Base-by-base conservation (phyloP, 2,113 vertebrate species). In the Himantopus leucocephalus region DNA sequence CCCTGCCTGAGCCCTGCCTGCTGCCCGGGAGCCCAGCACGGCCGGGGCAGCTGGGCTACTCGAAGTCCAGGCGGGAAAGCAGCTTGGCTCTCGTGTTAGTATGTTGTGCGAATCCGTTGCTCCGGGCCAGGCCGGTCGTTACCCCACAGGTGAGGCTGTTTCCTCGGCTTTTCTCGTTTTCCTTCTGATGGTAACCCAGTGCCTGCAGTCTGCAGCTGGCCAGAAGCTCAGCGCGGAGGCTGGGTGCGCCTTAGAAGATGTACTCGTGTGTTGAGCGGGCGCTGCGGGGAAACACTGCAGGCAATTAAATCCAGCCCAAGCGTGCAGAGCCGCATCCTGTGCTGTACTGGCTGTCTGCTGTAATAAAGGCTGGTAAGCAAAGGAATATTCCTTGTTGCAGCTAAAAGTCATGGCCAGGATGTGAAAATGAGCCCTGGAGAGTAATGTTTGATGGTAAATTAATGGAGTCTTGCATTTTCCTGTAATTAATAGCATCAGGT, bases 71-170 rank as follows among this genome's bases (percentile, higher is more conserved):
- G 15, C 7, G 4, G 72, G 24, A 58, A 19, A 63, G 63, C 60
- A 58, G 23, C 47, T 71, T 76, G 85, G 91, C 45, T 37, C 23
- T 50, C 21, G 1, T 16, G 10, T 67, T 26, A 24, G 10, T 12
- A 3, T 30, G 29, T 19, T 43, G 27, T 56, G 45, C 3, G 6
- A 29, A 41, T 15, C 34, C 12, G 2, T 39, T 37, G 62, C 62
- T 35, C 43, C 1, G 0, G 29, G 32, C 39, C 8, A 8, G 60
- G 37, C 26, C 18, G 63, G 14, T 47, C 1, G 0, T n/a, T 50
- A 11, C 29, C 34, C 24, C 24, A 16, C n/a, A 13, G 48, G 4
- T 55, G 37, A 91, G 56, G 78, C 67, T 29, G 20, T n/a, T 50
- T 9, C 48, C 21, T 68, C 27, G 22, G 29, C 26, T 86, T 53